Percentiles rank a stretch among this genome's conserved stretches.
These are phyloP conservation scores for Myotis myotis DNA, from an alignment of 2,797 vertebrate species.

Conservation along the genomic window DNA sequence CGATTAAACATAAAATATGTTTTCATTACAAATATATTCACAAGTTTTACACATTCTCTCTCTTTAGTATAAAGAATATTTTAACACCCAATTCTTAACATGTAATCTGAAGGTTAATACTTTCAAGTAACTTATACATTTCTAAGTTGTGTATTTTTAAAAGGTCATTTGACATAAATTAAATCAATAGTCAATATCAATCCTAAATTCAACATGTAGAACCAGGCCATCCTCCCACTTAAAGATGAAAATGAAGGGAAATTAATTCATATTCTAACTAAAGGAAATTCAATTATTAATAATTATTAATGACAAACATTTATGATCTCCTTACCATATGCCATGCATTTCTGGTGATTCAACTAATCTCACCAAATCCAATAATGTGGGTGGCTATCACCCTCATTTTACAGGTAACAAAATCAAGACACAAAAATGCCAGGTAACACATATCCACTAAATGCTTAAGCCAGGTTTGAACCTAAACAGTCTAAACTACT, in stretches of 20 bases:
- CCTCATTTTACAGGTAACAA: neutral
- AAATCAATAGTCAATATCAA: neutral
- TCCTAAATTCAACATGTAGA: neutral
- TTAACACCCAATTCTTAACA: neutral
- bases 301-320: neutral
- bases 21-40: conserved; percentile 53
- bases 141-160: neutral
- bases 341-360: neutral
- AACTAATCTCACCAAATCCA: neutral
- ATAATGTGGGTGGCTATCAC: neutral
- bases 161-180: neutral
- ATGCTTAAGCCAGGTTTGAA: neutral
- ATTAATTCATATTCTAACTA: neutral
- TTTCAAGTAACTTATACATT: conserved; percentile 13
- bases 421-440: neutral
- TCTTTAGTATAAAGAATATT: neutral
- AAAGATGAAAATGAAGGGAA: neutral
- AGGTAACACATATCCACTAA: neutral
- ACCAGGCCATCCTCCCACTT: neutral
- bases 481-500: neutral
- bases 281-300: neutral
- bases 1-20: neutral
- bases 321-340: neutral
- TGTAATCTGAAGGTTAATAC: neutral
- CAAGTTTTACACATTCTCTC: conserved; percentile 14